Evolutionary conservation across 2,888 invertebrate genomes (phyloP).

Genomic region (Apamea epomidion): DNA sequence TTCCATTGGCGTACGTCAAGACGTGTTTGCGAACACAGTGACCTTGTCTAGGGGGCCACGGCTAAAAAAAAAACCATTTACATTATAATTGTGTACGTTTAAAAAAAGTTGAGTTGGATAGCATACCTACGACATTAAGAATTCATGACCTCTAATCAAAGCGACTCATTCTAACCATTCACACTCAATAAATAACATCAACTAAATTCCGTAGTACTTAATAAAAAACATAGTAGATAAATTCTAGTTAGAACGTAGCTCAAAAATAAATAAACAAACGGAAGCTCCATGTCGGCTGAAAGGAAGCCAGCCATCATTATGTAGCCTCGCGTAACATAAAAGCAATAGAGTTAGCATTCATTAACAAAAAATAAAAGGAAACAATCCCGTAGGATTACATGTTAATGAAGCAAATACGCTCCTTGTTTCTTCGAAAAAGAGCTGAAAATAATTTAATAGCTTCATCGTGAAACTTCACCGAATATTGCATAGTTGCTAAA

Average conservation of each 20-base stretch:
- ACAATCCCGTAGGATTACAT: constrained; percentile 46
- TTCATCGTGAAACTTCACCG: constrained; percentile 38
- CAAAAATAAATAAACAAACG: constrained; percentile 54
- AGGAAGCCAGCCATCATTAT: constrained; percentile 51
- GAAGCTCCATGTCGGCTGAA: constrained; percentile 43
- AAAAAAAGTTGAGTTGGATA: not conserved
- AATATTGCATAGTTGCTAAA: constrained; percentile 60
- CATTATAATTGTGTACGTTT: not conserved
- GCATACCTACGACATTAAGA: not conserved
- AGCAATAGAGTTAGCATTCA: constrained; percentile 49
- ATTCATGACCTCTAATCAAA: constrained; percentile 19
- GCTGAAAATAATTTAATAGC: constrained; percentile 48
- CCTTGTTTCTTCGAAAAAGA: constrained; percentile 23
- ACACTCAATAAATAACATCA: constrained; percentile 47
- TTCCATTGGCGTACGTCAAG: not conserved
- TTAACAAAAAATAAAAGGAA: constrained; percentile 49
- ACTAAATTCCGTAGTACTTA: constrained; percentile 46
- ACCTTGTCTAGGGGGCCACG: not conserved
- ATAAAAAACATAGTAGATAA: constrained; percentile 45
- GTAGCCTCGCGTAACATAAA: constrained; percentile 49
- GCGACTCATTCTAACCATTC: constrained; percentile 25
- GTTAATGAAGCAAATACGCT: constrained; percentile 41
- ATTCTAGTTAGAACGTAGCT: constrained; percentile 39
- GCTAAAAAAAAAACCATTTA: not conserved
- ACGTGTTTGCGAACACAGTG: not conserved